Evolutionary conservation across 2,888 invertebrate genomes (phyloP), one percentile per base, ranked within the genome.

Genomic region (Torymus aiolomorphi): DNA sequence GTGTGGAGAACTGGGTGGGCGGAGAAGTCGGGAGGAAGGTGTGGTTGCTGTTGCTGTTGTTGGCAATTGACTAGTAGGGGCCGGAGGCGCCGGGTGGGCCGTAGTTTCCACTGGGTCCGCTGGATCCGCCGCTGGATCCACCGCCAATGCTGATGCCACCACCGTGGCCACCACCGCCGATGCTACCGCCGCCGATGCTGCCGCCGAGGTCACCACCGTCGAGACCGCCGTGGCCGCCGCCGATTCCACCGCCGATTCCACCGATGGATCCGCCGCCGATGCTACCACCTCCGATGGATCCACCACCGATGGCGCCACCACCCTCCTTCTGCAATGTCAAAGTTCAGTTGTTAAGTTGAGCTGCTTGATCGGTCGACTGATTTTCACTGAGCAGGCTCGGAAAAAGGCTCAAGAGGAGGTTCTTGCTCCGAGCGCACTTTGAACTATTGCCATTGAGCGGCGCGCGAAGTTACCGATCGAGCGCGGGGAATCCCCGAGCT

Each of bases 81-180:
- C 94, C 94, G 87, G 94, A 94, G 87, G 92, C 93, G 83, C 93
- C 93, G 87, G 94, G 94, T 87, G 94, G 92, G 82, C 94, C 94
- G 91, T 94, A 94, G 83, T 91, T 92, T 86, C 92, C 88, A 92
- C 91, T 91, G 80, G 89, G 88, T 72, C 88, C 89, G 82, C 88
- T 90, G 83, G 89, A 87, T 84, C 87, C 85, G 65, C 86, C 84
- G 59, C 83, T 83, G 74, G 82, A 80, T 59, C 84, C 84, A 12
- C 81, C 81, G 63, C 83, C 82, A 18, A 42, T 42, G 42, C 42
- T 83, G 74, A 83, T 81, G 57, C 84, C 84, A 12, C 81, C 81
- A 57, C 83, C 82, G 18, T 79, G 80, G 52, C 74, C 87, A 86
- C 84, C 84, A 65, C 73, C 83, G 76, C 81, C 90, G 71, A 66